Conservation (phyloP, 1,140 invertebrate genomes). For the Drosophila biarmipes region DNA sequence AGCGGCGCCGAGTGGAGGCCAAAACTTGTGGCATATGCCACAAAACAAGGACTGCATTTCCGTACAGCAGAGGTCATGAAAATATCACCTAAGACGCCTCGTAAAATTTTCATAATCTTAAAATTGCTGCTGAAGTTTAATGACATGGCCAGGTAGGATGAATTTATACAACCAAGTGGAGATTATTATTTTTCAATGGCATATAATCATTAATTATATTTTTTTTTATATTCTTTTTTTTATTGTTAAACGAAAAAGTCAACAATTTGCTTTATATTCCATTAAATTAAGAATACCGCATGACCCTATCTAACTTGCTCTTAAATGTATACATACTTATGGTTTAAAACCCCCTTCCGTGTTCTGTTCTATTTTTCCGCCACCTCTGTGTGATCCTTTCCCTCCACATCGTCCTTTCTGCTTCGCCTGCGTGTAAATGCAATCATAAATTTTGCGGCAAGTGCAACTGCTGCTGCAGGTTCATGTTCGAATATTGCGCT, state of each 20-base stretch:
- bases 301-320: no score
- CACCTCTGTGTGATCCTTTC: conserved; percentile 1
- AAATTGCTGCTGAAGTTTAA: no score
- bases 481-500: conserved; percentile 58
- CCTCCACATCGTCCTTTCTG: conserved; percentile 4
- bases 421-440: conserved; percentile 57
- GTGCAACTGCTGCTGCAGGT: conserved; percentile 47
- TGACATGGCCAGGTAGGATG: no score
- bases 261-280: no score
- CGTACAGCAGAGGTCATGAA: background rate
- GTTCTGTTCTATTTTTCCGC: background rate
- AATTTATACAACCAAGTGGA: no score
- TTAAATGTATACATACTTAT: no score
- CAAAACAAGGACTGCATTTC: conserved; percentile 60
- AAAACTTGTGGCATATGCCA: conserved; percentile 66
- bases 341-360: no score
- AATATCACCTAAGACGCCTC: background rate
- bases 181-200: no score
- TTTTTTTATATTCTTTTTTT: no score
- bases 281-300: no score
- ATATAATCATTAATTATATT: no score
- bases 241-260: no score
- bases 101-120: background rate
- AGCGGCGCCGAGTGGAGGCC: conserved; percentile 27
- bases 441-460: conserved; percentile 78